Conservation (phyloP, 1,140 invertebrate species). For the Drosophila ficusphila region DNA sequence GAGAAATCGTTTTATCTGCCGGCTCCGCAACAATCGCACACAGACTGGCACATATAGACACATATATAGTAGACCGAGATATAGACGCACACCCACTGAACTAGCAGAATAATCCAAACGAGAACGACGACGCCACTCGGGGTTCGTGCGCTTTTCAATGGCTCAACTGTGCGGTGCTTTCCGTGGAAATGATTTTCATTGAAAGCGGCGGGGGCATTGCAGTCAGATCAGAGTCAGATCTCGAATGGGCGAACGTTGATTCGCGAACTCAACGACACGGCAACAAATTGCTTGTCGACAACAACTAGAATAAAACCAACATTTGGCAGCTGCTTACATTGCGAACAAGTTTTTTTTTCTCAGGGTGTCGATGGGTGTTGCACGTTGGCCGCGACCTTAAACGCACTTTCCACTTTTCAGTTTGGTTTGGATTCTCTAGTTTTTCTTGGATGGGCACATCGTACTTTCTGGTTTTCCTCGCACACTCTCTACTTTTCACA, state of each 20-base stretch:
- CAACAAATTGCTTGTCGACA: conserved; percentile 62
- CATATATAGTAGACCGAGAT: conserved; percentile 14
- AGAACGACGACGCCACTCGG: conserved; percentile 35
- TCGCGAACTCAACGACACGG: conserved; percentile 22
- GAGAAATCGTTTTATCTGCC: conserved; percentile 64
- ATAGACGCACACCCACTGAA: conserved; percentile 20
- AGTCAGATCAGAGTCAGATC: conserved; percentile 26
- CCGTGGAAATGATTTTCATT: conserved; percentile 54
- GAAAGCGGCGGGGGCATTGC: conserved; percentile 16
- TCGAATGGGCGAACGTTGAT: conserved; percentile 12
- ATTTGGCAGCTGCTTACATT: conserved; percentile 38
- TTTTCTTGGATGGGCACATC: neutral
- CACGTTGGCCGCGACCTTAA: conserved; percentile 1
- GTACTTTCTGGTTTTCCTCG: neutral
- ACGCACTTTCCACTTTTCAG: conserved; percentile 25
- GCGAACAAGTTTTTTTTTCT: conserved; percentile 21
- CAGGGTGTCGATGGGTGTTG: neutral
- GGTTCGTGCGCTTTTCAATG: conserved; percentile 39
- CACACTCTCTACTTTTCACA: neutral
- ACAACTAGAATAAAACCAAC: conserved; percentile 14
- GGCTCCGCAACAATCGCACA: conserved; percentile 32
- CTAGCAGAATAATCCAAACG: conserved; percentile 60
- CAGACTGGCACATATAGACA: conserved; percentile 16
- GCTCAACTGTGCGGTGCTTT: conserved; percentile 11
- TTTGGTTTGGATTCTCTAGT: conserved; percentile 7